These are phyloP conservation scores for Cyphomyrus discorhynchus DNA, from an alignment of 2,113 vertebrate genomes.

Conservation along the genomic window DNA sequence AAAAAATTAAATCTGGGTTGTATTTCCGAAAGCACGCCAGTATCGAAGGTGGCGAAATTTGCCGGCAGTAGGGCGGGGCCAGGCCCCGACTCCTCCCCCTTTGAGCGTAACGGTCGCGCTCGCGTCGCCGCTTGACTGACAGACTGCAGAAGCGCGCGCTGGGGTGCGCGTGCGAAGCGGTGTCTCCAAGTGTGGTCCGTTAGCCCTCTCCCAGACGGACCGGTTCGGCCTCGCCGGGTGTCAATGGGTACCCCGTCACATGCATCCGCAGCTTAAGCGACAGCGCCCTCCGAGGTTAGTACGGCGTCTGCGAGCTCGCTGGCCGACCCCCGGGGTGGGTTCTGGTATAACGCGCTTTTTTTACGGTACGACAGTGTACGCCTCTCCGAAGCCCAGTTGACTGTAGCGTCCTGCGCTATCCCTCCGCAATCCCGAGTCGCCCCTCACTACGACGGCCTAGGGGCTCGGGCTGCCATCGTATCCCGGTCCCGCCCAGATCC, in stretches of 20 bases:
- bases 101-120: neutral
- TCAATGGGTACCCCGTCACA: neutral
- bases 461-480: conserved; percentile 20
- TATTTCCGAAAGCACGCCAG: neutral
- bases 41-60: neutral
- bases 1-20: neutral
- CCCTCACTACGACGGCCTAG: conserved; percentile 17
- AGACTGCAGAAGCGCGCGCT: neutral
- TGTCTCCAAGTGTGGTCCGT: neutral
- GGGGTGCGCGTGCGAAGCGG: neutral
- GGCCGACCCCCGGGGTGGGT: neutral
- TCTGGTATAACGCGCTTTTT: neutral
- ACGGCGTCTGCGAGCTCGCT: neutral
- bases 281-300: conserved; percentile 16
- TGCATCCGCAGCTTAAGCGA: neutral
- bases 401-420: neutral
- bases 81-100: neutral
- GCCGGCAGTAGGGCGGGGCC: neutral
- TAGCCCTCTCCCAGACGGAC: neutral
- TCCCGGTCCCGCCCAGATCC: conserved; percentile 34
- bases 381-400: neutral
- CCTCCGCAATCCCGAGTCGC: neutral
- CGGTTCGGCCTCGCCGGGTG: neutral
- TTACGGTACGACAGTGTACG: neutral
- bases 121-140: neutral